A percentile compares a stretch with the other conserved stretches of the same genome.
These are phyloP conservation scores for Reinhardtius hippoglossoides DNA, from an alignment of 2,113 vertebrate species.

Conservation along the genomic window DNA sequence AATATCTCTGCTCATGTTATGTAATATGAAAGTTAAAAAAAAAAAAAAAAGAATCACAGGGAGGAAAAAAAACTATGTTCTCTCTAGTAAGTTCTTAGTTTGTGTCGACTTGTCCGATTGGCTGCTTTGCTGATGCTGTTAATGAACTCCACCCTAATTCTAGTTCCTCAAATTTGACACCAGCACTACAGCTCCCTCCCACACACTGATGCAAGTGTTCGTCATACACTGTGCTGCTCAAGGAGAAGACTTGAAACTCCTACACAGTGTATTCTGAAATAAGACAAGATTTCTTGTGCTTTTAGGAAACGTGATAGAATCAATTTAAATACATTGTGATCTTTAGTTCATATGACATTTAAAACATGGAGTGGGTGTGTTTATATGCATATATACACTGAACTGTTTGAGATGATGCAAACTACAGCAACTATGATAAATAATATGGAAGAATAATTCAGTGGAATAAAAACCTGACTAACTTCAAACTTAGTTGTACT, in stretches of 20 bases:
- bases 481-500: background rate
- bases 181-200: slow-evolving; percentile 38
- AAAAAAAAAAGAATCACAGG: background rate
- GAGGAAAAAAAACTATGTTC: slow-evolving; percentile 6
- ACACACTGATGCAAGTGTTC: slow-evolving; percentile 62
- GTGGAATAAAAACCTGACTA: background rate
- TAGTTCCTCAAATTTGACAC: slow-evolving; percentile 50
- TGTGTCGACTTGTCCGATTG: slow-evolving; percentile 55
- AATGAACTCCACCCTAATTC: slow-evolving; percentile 53
- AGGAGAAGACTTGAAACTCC: slow-evolving; percentile 6
- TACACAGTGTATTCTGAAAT: background rate
- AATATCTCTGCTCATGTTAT: background rate
- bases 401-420: background rate
- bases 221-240: background rate
- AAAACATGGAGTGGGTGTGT: background rate
- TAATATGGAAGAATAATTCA: background rate
- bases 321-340: background rate
- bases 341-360: background rate
- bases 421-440: background rate
- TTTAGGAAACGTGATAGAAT: background rate
- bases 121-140: slow-evolving; percentile 10
- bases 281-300: background rate
- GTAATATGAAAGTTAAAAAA: background rate
- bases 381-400: background rate
- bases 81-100: slow-evolving; percentile 7